A percentile compares a stretch with the other conserved stretches of the same genome.
Evolutionary conservation across 2,113 vertebrate species (phyloP).

Genomic region (Marmota monax): DNA sequence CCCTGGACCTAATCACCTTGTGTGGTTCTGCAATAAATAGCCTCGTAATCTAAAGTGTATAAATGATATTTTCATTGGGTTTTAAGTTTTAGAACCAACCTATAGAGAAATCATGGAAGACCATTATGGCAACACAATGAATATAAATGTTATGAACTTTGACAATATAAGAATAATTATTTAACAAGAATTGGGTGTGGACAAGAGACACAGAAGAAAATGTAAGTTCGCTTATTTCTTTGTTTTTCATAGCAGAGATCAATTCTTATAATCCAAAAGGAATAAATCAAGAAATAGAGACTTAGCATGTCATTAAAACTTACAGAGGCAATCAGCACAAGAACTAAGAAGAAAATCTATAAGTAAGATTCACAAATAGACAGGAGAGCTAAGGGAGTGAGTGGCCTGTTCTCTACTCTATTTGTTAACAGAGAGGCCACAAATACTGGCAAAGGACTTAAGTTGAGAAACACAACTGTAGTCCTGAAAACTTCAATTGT

Average conservation of each 20-base stretch:
- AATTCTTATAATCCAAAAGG: slow-evolving; percentile 58
- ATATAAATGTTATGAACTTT: slow-evolving; percentile 67
- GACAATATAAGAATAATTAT: slow-evolving; percentile 68
- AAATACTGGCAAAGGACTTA: not conserved
- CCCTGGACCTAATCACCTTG: not conserved
- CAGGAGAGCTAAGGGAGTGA: not conserved
- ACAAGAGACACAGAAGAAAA: slow-evolving; percentile 2
- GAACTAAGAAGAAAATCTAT: not conserved
- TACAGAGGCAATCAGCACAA: not conserved
- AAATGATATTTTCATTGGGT: slow-evolving; percentile 58
- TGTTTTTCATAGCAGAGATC: slow-evolving; percentile 70
- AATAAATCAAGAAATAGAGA: slow-evolving; percentile 61
- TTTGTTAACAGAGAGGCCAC: not conserved
- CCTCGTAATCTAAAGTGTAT: slow-evolving; percentile 36
- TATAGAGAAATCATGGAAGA: slow-evolving; percentile 63
- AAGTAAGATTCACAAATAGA: not conserved
- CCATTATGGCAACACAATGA: slow-evolving; percentile 61
- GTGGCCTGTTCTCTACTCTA: not conserved
- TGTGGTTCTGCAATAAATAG: slow-evolving; percentile 23
- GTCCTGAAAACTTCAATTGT: not conserved
- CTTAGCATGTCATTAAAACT: not conserved
- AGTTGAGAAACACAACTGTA: not conserved
- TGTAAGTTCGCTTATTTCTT: not conserved
- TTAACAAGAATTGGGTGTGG: slow-evolving; percentile 33
- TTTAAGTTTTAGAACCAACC: slow-evolving; percentile 73